Percentiles rank a stretch among this genome's conserved stretches.
phyloP scores from a whole-genome alignment of 2,888 invertebrate species.

The Caenorhabditis plicata region DNA sequence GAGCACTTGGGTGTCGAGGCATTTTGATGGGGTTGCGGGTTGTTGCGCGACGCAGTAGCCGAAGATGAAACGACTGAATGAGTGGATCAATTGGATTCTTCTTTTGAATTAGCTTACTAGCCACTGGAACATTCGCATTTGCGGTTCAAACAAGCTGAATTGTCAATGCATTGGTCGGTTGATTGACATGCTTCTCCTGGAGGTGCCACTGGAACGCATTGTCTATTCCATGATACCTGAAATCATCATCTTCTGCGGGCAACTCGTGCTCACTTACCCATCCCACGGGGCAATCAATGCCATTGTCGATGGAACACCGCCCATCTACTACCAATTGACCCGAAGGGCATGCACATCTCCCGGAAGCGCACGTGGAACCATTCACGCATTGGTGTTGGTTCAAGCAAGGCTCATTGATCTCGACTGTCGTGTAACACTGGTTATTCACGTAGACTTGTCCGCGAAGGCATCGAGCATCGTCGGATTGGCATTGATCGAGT shows the following conservation, averaged over 20 bases:
- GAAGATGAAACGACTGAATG: conserved; percentile 18
- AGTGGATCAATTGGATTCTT: neutral
- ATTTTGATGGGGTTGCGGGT: conserved; percentile 5
- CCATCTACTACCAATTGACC: conserved; percentile 25
- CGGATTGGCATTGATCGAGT: conserved; percentile 4
- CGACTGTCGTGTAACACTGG: conserved; percentile 43
- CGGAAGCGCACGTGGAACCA: conserved; percentile 18
- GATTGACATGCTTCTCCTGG: conserved; percentile 29
- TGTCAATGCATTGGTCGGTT: conserved; percentile 35
- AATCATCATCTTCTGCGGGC: too few relatives aligned
- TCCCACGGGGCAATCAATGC: conserved; percentile 23
- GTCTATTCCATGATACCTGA: conserved; percentile 21
- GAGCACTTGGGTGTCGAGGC: conserved; percentile 23
- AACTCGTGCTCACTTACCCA: too few relatives aligned
- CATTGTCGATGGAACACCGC: conserved; percentile 24
- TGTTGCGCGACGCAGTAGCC: conserved; percentile 36
- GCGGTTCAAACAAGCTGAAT: conserved; percentile 23
- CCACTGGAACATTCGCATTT: conserved; percentile 25
- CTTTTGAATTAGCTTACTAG: conserved; percentile 12
- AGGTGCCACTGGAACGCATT: conserved; percentile 31
- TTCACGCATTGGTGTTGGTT: conserved; percentile 39
- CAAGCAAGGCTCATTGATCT: conserved; percentile 41
- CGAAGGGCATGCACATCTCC: conserved; percentile 18
- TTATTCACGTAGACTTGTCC: conserved; percentile 38
- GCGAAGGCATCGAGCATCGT: conserved; percentile 18